A percentile compares a stretch with the other conserved stretches of the same genome.
Evolutionary conservation across 2,797 vertebrate species (phyloP).

Genomic region (Rhinichthys osculus): DNA sequence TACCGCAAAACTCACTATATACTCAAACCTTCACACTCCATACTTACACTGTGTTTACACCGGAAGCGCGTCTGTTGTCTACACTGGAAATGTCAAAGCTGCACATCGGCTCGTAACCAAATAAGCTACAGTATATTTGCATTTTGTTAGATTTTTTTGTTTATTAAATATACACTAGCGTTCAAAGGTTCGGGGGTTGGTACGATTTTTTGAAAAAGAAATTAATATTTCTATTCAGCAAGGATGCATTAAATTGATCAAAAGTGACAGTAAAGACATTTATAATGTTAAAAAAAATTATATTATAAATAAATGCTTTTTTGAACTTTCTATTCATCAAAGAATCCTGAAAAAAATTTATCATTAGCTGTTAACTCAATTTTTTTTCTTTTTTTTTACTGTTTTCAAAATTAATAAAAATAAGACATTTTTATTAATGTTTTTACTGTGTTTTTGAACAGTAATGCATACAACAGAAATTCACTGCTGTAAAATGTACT

Average conservation of each 20-base stretch:
- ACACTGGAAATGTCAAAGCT: conserved; percentile 3
- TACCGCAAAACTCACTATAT: conserved; percentile 16
- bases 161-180: background rate
- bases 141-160: background rate
- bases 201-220: background rate
- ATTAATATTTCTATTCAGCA: background rate
- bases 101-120: background rate
- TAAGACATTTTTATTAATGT: background rate
- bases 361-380: no score
- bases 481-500: background rate
- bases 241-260: background rate
- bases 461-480: background rate
- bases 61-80: background rate
- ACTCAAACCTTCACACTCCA: background rate
- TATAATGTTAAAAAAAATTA: background rate
- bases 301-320: background rate
- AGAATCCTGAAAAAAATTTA: background rate
- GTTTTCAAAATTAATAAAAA: background rate
- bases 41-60: background rate
- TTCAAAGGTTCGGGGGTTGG: background rate
- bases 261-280: no score
- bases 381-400: no score
- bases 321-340: background rate
- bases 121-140: background rate
- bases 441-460: background rate